phyloP scores from a whole-genome alignment of 2,888 invertebrate species.

The Neoscelio sp. region DNA sequence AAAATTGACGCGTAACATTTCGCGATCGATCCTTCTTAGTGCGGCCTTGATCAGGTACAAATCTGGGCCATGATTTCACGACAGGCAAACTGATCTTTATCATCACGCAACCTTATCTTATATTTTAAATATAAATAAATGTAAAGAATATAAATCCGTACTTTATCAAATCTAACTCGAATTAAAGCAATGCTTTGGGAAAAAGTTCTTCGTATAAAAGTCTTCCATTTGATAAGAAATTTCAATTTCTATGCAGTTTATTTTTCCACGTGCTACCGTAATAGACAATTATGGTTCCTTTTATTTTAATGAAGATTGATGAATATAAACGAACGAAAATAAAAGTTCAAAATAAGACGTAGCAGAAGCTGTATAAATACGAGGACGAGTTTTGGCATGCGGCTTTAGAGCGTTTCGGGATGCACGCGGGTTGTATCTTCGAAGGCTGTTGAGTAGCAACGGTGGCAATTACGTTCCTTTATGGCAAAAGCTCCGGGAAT shows the following conservation, averaged over 20 bases:
- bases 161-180: too few relatives aligned
- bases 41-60: too few relatives aligned
- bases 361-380: slow-evolving; percentile 29
- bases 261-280: slow-evolving; percentile 11
- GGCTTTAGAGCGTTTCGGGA: slow-evolving; percentile 12
- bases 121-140: too few relatives aligned
- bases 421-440: slow-evolving; percentile 3
- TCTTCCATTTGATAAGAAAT: too few relatives aligned
- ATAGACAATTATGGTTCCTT: slow-evolving; percentile 26
- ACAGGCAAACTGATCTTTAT: too few relatives aligned
- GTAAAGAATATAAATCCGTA: too few relatives aligned
- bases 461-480: slow-evolving; percentile 52
- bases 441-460: slow-evolving; percentile 4
- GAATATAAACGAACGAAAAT: slow-evolving; percentile 6
- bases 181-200: too few relatives aligned
- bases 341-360: neutral
- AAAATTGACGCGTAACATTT: too few relatives aligned
- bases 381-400: slow-evolving; percentile 16
- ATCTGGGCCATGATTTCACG: too few relatives aligned
- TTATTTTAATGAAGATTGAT: slow-evolving; percentile 44
- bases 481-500: slow-evolving; percentile 37
- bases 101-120: too few relatives aligned
- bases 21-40: too few relatives aligned
- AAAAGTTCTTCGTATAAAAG: too few relatives aligned
- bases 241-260: neutral